Conservation (phyloP, 1,140 invertebrate genomes). For the Cecropterus lyciades region DNA sequence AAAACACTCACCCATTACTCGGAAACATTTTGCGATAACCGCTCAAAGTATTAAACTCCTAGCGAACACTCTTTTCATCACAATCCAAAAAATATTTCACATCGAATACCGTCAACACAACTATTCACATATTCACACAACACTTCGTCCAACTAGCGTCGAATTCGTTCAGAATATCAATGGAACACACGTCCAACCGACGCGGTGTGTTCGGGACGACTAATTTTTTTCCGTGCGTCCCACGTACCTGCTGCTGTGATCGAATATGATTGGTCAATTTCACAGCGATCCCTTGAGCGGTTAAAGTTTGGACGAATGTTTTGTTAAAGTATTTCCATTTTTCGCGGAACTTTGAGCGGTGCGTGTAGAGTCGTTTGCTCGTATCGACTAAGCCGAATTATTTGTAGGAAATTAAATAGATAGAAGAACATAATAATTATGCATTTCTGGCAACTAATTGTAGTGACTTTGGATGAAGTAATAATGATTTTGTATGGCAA, state of each 20-base stretch:
- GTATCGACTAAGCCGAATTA: too few species aligned
- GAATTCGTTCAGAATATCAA: conserved; percentile 29
- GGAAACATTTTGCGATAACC: conserved; percentile 7
- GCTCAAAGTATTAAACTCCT: background rate
- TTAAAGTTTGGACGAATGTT: conserved; percentile 13
- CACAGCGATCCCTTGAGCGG: conserved; percentile 10
- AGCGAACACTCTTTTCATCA: conserved; percentile 1
- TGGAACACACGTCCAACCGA: conserved; percentile 8
- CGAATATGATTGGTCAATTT: conserved; percentile 23
- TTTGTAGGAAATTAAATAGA: too few species aligned
- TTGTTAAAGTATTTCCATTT: conserved; percentile 5
- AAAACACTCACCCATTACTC: conserved; percentile 15
- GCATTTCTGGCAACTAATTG: too few species aligned
- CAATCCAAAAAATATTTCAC: conserved; percentile 18
- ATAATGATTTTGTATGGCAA: too few species aligned
- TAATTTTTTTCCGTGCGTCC: conserved; percentile 21
- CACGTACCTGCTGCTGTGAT: conserved; percentile 23
- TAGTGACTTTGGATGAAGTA: too few species aligned
- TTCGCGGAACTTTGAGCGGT: background rate
- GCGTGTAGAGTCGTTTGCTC: background rate
- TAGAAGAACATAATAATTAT: too few species aligned
- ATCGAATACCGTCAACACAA: conserved; percentile 15
- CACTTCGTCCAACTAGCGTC: conserved; percentile 18
- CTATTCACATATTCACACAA: conserved; percentile 32
- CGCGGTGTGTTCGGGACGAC: conserved; percentile 5